These are phyloP conservation scores for Tenodera sinensis DNA, from an alignment of 2,888 invertebrate genomes.

Conservation along the genomic window DNA sequence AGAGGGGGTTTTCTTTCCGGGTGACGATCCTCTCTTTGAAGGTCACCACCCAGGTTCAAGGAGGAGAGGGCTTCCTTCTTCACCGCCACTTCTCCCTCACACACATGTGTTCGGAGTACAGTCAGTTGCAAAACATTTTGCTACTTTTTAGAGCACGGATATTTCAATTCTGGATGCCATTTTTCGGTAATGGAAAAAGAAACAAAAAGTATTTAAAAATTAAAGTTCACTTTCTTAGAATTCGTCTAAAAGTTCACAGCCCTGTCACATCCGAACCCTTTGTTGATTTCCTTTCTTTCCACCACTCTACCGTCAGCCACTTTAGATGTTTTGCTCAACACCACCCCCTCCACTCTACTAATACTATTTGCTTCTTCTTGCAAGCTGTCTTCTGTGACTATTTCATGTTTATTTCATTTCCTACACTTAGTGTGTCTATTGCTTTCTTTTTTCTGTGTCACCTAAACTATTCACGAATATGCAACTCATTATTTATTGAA, in stretches of 20 bases:
- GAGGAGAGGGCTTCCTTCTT: background rate
- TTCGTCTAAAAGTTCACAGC: background rate
- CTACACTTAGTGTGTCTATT: background rate
- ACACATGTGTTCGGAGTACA: conserved; percentile 24
- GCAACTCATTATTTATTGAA: background rate
- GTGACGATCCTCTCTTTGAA: background rate
- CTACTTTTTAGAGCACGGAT: background rate
- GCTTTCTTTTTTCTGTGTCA: background rate
- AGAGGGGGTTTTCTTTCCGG: conserved; percentile 15
- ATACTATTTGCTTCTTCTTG: conserved; percentile 24
- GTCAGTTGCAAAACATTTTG: conserved; percentile 12
- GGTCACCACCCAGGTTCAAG: background rate
- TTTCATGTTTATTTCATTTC: conserved; percentile 9
- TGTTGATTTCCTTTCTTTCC: background rate
- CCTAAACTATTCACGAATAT: background rate
- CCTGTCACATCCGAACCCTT: background rate
- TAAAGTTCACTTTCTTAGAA: background rate
- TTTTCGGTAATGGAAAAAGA: background rate
- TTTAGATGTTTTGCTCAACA: conserved; percentile 2
- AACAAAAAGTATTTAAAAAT: background rate
- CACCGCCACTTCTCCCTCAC: conserved; percentile 1
- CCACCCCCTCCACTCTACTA: background rate
- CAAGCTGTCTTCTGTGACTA: conserved; percentile 25
- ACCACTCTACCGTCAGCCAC: background rate
- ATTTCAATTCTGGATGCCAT: background rate